A percentile compares a stretch with the other conserved stretches of the same genome.
phyloP scores from a whole-genome alignment of 2,797 vertebrate species.

The Hydrocynus forskahlii region DNA sequence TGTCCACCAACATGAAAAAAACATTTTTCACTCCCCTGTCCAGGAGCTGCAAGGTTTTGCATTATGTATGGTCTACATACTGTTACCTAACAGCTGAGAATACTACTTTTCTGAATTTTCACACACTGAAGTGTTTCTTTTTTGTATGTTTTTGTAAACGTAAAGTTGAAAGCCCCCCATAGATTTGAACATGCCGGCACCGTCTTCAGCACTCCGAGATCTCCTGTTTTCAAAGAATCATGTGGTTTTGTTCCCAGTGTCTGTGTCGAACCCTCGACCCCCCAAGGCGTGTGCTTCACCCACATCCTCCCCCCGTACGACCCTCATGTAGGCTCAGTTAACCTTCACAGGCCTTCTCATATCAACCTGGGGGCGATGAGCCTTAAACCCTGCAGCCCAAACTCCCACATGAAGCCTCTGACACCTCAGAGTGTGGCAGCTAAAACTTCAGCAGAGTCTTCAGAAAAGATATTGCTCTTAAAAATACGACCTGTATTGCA shows the following conservation, averaged over 20 bases:
- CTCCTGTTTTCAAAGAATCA: conserved; percentile 84
- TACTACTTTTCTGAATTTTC: conserved; percentile 4
- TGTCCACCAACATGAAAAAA: too few relatives aligned
- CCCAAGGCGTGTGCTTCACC: conserved; percentile 61
- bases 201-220: conserved; percentile 71
- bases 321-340: conserved; percentile 61
- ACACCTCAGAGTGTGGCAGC: background rate
- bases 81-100: background rate
- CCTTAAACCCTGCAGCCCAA: conserved; percentile 36
- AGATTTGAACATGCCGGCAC: background rate
- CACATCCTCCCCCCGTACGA: conserved; percentile 77
- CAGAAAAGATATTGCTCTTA: background rate
- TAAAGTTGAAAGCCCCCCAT: conserved; percentile 22
- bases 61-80: background rate
- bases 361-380: conserved; percentile 8
- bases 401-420: conserved; percentile 49
- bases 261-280: conserved; percentile 65
- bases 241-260: conserved; percentile 71
- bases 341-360: conserved; percentile 18
- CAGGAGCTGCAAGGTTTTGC: too few relatives aligned
- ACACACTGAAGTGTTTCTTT: conserved; percentile 8
- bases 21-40: too few relatives aligned
- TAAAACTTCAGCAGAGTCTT: background rate
- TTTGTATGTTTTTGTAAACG: conserved; percentile 21
- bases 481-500: too few relatives aligned